Conservation (phyloP, 2,888 invertebrate genomes). For the Pimpla rufipes region DNA sequence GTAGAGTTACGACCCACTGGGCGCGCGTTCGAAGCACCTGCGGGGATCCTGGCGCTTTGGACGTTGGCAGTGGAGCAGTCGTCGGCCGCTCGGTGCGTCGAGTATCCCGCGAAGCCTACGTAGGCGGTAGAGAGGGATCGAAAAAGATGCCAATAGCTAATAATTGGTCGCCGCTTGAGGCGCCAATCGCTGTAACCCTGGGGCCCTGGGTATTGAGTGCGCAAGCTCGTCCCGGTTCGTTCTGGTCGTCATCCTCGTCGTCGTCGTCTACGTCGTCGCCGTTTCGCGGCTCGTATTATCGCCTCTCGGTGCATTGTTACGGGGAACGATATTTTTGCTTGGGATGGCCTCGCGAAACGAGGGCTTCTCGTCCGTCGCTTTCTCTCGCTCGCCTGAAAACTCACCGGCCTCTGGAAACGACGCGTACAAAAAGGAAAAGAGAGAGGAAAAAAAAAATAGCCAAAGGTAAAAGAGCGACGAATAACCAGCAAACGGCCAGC, state of each 20-base stretch:
- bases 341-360: slow-evolving; percentile 65
- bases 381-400: slow-evolving; percentile 14
- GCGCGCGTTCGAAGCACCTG: background rate
- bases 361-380: slow-evolving; percentile 37
- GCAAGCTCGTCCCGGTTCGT: slow-evolving; percentile 8
- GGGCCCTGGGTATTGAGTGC: too few species aligned
- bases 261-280: slow-evolving; percentile 34
- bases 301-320: slow-evolving; percentile 67
- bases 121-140: background rate
- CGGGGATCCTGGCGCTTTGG: background rate
- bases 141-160: background rate
- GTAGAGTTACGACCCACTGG: slow-evolving; percentile 36
- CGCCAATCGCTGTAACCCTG: slow-evolving; percentile 7
- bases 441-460: too few species aligned
- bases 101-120: background rate
- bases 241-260: slow-evolving; percentile 38
- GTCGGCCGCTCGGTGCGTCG: slow-evolving; percentile 3
- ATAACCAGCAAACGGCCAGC: slow-evolving; percentile 38
- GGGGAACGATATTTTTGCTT: slow-evolving; percentile 64
- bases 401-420: slow-evolving; percentile 45
- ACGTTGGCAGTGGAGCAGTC: background rate
- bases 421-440: slow-evolving; percentile 35
- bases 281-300: slow-evolving; percentile 65
- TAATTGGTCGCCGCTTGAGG: background rate
- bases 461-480: slow-evolving; percentile 29